Evolutionary conservation across 2,797 vertebrate genomes (phyloP), one percentile per base, ranked within the genome.

Genomic region (Spinibarbus caldwelli): DNA sequence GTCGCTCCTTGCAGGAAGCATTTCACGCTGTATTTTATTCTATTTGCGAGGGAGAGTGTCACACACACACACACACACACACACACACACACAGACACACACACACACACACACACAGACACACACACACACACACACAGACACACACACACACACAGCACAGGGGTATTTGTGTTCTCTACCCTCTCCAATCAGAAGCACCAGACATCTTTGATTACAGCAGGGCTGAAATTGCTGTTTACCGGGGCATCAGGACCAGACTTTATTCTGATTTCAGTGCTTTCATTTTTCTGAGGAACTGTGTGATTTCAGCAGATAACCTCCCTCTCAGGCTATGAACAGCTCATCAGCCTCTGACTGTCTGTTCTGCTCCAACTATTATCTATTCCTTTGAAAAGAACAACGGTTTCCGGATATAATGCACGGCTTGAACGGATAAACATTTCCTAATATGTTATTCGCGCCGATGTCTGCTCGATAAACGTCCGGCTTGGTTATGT

Each of bases 191-290:
- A 92, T 93, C 91, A 90, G 73, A 89, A 76, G 19, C 45, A 11
- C 29, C 85, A 36, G 66, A 77, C 49, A 87, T 90, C 89, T 91
- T 76, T 93, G 92, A 93, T 93, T 92, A 82, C 88, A 78, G 81
- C 89, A 36, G 88, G 83, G 85, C 81, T 3, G 70, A 92, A 92
- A 85, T 91, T 82, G 88, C 85, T 90, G 84, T 90, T 91, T 88
- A 87, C 89, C 75, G 70, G 80, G 67, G 64, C 47, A 72, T 78
- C 83, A 78, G 52, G 77, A 71, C 14, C 31, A 85, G 68, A 84
- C 83, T 59, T 86, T 67, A 9, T 67, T 29, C 41, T 84, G 80
- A 91, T 91, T 91, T 86, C 82, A 73, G 54, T 11, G 75, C 86
- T 85, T 87, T 86, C 76, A 83, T 92, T 91, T 90, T 84, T 81